Base-by-base conservation (phyloP, 2,113 vertebrate species). In the Stictonetta naevosa region DNA sequence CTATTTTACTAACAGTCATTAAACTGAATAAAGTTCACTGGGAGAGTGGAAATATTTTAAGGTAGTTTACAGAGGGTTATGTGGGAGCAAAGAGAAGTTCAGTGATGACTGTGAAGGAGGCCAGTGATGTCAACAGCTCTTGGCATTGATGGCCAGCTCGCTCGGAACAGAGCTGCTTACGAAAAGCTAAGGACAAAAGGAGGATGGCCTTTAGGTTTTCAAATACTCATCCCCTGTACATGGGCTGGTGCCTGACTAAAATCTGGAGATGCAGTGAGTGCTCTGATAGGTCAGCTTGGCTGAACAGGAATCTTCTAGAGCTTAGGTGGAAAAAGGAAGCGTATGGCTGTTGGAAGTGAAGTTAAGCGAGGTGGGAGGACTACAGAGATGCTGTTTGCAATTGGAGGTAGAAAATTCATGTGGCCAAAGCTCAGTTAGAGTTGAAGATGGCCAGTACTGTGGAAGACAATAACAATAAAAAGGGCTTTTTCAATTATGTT, bases 61-160 rank as follows among this genome's bases (percentile, higher is more conserved):
- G 25, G 36, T 60, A 42, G 28, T 68, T 76, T 84, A 42, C 38
- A 53, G 53, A 63, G 19, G 13, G 28, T 10, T 68, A 25, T 80
- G 58, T 13, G 72, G 67, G 63, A 86, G 42, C 22, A 50, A 71
- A 91, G 21, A 66, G n/a, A 75, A 55, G 48, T 55, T 79, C 28
- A 29, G 13, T 25, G n/a, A 59, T 56, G 38, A 36, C 46, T 86
- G 13, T 67, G 48, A 73, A 33, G 62, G 29, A 42, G 26, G 50
- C 15, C 19, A 9, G 18, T 34, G 53, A 36, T 68, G 28, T 40
- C 78, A 60, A 36, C 31, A 79, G 50, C 8, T 21, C 8, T 38
- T 64, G 74, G 28, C 34, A 38, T 50, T 2, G 7, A 11, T 22
- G 48, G 17, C 42, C 14, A 0, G 0, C 4, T 71, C 5, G 0